Percentiles rank a stretch among this genome's conserved stretches.
phyloP scores from a whole-genome alignment of 2,113 vertebrate genomes.

The Passer domesticus region DNA sequence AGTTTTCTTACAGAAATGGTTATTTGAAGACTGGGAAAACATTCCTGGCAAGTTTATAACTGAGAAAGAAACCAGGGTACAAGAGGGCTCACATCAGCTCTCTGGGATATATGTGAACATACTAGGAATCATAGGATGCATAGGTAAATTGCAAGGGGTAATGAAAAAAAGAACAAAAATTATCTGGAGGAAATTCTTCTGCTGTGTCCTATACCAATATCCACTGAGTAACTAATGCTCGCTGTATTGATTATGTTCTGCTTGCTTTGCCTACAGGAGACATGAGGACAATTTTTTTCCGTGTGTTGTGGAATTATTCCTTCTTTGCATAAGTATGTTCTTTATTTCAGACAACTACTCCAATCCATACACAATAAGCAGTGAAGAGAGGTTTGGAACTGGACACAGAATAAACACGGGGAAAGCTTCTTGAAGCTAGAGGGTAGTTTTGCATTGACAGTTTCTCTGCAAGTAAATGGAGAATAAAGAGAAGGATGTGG shows the following conservation, averaged over 20 bases:
- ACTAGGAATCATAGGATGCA: neutral
- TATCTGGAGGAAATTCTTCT: neutral
- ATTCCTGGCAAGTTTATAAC: neutral
- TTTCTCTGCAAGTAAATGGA: neutral
- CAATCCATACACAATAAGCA: neutral
- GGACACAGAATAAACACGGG: neutral
- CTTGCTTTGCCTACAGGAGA: neutral
- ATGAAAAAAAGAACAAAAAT: neutral
- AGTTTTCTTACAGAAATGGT: neutral
- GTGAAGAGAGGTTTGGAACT: neutral
- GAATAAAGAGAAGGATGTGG: neutral
- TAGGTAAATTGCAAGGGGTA: neutral
- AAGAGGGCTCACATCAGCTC: neutral
- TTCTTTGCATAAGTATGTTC: neutral
- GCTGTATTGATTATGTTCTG: neutral
- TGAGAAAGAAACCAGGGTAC: neutral
- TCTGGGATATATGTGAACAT: neutral
- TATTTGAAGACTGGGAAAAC: neutral
- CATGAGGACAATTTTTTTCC: neutral
- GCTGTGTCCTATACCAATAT: neutral
- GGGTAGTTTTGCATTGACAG: neutral
- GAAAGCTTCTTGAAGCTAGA: neutral
- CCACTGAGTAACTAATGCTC: neutral
- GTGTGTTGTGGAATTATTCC: neutral
- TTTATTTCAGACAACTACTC: neutral